Evolutionary conservation across 2,113 vertebrate species (phyloP), one percentile per base, ranked within the genome.

Genomic region (Calyptomena viridis): DNA sequence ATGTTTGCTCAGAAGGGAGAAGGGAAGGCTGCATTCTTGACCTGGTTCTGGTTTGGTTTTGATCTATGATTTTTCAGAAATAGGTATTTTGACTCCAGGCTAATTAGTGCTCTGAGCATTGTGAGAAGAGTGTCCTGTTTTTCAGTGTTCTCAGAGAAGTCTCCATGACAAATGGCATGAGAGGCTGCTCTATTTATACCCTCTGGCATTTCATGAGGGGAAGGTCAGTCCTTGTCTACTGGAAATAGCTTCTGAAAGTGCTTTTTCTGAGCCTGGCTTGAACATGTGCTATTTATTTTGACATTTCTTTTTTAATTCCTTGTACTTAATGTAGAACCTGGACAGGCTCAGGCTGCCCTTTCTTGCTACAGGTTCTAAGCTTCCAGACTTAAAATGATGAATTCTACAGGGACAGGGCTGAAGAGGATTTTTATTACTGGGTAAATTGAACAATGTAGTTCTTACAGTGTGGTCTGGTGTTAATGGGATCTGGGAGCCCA

Each of bases 221-320:
- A 94, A 90, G 93, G 94, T 93, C 93, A 84, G 76, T 68, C 76
- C 94, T 53, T 8, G 53, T 68, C 84, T 85, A 5, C 92, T 94
- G 90, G 44, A 76, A 89, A 85, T 73, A 90, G 64, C 94, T 84
- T 50, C 87, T 78, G 39, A 92, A 79, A 90, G 73, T 56, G 77
- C 35, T 68, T 91, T 72, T 78, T 35, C 31, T 22, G 5, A 52
- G 47, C 47, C 80, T 59, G 78, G 53, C 73, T 53, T 44, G 63
- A 72, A 53, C 47, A 14, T 23, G 37, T 46, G 90, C 75, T 76
- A 5, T 73, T 75, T 84, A 71, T 84, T 94, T 59, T 63, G 86
- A 78, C 62, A 13, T 73, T 71, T 79, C 35, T 28, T 75, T 25
- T 86, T 79, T 24, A 80, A 80, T 89, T 60, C 83, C 44, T 71